A percentile compares a stretch with the other conserved stretches of the same genome.
Conservation (phyloP, 2,888 invertebrate genomes). For the Pedicia rivosa region DNA sequence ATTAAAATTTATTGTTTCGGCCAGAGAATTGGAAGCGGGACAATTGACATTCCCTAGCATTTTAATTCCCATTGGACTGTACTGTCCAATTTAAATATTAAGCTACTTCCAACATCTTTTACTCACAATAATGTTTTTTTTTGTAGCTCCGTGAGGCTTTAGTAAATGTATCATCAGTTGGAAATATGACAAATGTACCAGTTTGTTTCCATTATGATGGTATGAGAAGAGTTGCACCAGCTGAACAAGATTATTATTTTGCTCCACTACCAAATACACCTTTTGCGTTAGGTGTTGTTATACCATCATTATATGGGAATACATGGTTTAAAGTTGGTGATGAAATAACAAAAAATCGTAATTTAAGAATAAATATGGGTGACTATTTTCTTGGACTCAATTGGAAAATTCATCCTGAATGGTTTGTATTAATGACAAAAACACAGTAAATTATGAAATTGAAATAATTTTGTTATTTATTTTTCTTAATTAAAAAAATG, state of each 20-base stretch:
- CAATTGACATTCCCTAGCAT: no score
- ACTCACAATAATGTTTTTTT: not conserved
- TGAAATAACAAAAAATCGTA: slow-evolving; percentile 50
- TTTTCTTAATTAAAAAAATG: no score
- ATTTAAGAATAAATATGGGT: slow-evolving; percentile 50
- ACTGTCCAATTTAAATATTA: not conserved
- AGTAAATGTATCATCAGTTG: slow-evolving; percentile 46
- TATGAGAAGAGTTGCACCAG: slow-evolving; percentile 68
- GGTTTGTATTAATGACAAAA: slow-evolving; percentile 35
- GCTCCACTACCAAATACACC: slow-evolving; percentile 69
- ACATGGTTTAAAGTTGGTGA: slow-evolving; percentile 51
- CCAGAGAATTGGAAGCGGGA: no score
- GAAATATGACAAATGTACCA: slow-evolving; percentile 45
- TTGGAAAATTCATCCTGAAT: slow-evolving; percentile 72
- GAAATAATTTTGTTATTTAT: not conserved
- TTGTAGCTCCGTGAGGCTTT: slow-evolving; percentile 41
- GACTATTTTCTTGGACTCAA: slow-evolving; percentile 55
- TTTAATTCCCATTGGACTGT: no score
- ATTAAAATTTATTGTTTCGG: no score
- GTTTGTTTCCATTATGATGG: slow-evolving; percentile 73
- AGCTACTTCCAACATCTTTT: not conserved
- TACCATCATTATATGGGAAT: slow-evolving; percentile 59
- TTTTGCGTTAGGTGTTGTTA: slow-evolving; percentile 70
- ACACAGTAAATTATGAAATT: no score
- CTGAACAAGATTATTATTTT: slow-evolving; percentile 69